A percentile compares a stretch with the other conserved stretches of the same genome.
These are phyloP conservation scores for Pseudomyrmex flavicornis DNA, from an alignment of 1,140 invertebrate species.

Conservation along the genomic window DNA sequence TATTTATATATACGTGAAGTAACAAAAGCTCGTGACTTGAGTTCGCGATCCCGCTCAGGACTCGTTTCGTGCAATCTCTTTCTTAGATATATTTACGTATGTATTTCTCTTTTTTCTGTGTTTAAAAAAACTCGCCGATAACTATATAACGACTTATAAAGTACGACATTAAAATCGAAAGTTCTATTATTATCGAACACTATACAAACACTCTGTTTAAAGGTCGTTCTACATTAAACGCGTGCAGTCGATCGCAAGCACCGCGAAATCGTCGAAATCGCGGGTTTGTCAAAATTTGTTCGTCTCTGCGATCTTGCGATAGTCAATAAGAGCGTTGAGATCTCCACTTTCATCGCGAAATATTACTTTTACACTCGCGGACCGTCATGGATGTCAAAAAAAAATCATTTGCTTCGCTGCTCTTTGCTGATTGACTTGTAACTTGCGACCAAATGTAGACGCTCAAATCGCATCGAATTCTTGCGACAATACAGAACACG, in stretches of 20 bases:
- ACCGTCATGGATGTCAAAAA: neutral
- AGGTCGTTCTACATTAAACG: no score
- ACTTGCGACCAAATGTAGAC: no score
- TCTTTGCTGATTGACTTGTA: no score
- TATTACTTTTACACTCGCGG: neutral
- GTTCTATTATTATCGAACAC: conserved; percentile 47
- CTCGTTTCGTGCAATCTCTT: neutral
- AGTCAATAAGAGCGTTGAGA: no score
- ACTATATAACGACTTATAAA: conserved; percentile 32
- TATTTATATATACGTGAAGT: conserved; percentile 25
- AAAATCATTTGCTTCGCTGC: no score
- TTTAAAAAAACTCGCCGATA: conserved; percentile 43
- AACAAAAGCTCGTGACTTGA: conserved; percentile 42
- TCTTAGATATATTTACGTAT: conserved; percentile 44
- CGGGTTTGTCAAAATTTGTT: no score
- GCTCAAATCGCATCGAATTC: no score
- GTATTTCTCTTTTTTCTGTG: neutral
- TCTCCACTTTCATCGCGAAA: neutral
- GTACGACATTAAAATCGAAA: conserved; percentile 46
- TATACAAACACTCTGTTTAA: conserved; percentile 12
- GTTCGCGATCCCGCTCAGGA: conserved; percentile 1
- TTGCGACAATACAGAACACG: no score
- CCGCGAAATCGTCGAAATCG: no score
- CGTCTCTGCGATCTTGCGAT: no score
- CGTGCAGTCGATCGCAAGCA: no score